Evolutionary conservation across 2,797 vertebrate genomes (phyloP).

Genomic region (Myotis planiceps): DNA sequence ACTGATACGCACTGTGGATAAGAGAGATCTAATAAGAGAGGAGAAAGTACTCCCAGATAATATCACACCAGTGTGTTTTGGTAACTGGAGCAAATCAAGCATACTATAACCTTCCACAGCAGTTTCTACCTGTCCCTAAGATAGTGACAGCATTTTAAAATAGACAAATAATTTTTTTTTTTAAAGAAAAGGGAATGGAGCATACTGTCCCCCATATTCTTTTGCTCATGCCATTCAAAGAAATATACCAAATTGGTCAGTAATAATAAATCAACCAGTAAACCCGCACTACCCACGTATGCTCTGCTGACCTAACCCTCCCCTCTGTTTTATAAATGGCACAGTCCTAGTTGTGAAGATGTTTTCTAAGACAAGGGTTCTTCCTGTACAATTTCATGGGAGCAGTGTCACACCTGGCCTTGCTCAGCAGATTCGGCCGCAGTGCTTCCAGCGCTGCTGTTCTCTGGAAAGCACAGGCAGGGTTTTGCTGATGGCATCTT

Average conservation of each 20-base stretch:
- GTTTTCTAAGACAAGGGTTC: background rate
- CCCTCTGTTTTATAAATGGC: slow-evolving; percentile 25
- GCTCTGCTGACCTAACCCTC: slow-evolving; percentile 4
- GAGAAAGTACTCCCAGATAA: background rate
- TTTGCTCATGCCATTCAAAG: slow-evolving; percentile 2
- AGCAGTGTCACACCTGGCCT: slow-evolving; percentile 9
- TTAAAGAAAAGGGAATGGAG: background rate
- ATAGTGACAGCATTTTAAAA: background rate
- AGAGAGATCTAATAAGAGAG: background rate
- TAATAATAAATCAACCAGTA: slow-evolving; percentile 9
- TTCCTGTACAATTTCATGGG: background rate
- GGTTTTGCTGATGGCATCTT: slow-evolving; percentile 62
- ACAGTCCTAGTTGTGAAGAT: background rate
- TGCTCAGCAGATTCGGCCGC: slow-evolving; percentile 4
- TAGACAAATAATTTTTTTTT: background rate
- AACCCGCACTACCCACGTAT: background rate
- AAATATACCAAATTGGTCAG: slow-evolving; percentile 53
- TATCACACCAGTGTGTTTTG: background rate
- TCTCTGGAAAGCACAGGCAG: slow-evolving; percentile 42
- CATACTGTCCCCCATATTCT: background rate
- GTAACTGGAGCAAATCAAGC: slow-evolving; percentile 21
- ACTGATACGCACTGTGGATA: background rate
- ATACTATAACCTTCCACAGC: background rate
- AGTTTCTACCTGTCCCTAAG: slow-evolving; percentile 23
- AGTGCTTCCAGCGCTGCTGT: slow-evolving; percentile 3